phyloP scores from a whole-genome alignment of 2,113 vertebrate species.

The Terrapene triunguis region DNA sequence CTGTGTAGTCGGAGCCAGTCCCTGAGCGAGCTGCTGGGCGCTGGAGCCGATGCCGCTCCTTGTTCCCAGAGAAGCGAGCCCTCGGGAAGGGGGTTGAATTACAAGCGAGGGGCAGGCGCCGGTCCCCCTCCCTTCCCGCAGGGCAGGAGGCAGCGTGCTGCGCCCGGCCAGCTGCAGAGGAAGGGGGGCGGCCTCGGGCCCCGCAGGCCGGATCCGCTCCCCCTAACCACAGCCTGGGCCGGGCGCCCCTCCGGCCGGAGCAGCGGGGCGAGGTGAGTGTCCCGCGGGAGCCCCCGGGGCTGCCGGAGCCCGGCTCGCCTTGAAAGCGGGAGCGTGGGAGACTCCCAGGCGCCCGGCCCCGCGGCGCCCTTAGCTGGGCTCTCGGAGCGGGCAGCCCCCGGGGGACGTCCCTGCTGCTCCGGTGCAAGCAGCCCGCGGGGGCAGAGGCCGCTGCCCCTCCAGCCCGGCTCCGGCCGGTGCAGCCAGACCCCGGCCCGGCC shows the following conservation, averaged over 20 bases:
- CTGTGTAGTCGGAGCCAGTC: not conserved
- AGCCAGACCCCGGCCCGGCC: too few species aligned
- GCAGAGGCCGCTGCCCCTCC: slow-evolving; percentile 1
- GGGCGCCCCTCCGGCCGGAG: too few species aligned
- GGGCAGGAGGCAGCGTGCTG: slow-evolving; percentile 68
- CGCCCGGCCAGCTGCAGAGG: slow-evolving; percentile 46
- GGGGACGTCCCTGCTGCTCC: slow-evolving; percentile 51
- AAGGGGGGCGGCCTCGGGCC: not conserved
- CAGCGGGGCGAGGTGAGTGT: slow-evolving; percentile 41
- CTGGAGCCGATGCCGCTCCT: slow-evolving; percentile 73
- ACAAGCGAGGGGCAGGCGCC: slow-evolving; percentile 66
- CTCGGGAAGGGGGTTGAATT: slow-evolving; percentile 65
- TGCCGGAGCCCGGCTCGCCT: too few species aligned
- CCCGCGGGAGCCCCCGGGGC: not conserved
- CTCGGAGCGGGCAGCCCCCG: not conserved
- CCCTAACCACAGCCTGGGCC: too few species aligned
- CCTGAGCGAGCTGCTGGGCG: not conserved
- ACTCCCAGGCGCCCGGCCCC: too few species aligned
- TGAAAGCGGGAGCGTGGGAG: too few species aligned
- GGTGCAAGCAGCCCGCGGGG: not conserved
- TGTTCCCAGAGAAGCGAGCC: slow-evolving; percentile 1
- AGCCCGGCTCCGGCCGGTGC: not conserved
- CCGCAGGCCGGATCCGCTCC: too few species aligned
- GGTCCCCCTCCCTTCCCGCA: slow-evolving; percentile 62
- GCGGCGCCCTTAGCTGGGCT: too few species aligned